phyloP scores from a whole-genome alignment of 2,888 invertebrate species.

The Steinernema scapterisci region DNA sequence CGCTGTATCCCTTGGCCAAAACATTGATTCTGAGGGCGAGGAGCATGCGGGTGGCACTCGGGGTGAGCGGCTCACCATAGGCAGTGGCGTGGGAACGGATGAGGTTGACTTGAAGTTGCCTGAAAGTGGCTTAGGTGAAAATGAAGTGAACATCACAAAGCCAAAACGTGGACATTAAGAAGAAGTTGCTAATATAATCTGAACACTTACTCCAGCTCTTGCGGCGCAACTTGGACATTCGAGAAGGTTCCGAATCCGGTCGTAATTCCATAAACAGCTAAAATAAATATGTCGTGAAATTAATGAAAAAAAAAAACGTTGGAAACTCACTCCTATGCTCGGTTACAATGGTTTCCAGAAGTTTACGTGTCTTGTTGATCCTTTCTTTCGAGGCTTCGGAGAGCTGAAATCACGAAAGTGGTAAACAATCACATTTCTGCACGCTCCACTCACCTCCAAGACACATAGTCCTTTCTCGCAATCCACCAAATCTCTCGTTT shows the following conservation, averaged over 20 bases:
- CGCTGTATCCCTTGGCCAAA: constrained; percentile 76
- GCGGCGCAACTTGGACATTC: constrained; percentile 72
- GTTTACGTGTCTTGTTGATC: constrained; percentile 71
- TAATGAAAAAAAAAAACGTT: neutral
- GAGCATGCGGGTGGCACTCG: constrained; percentile 74
- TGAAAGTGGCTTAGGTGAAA: no score
- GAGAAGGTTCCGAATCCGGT: constrained; percentile 78
- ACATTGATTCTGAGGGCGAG: constrained; percentile 76
- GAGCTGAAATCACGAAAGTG: constrained; percentile 70
- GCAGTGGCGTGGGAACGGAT: constrained; percentile 76
- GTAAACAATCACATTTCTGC: neutral
- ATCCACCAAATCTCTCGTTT: constrained; percentile 73
- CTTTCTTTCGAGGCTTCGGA: constrained; percentile 72
- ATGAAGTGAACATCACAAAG: no score
- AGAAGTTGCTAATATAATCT: no score
- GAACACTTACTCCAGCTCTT: constrained; percentile 73
- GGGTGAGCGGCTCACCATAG: constrained; percentile 74
- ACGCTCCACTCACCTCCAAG: constrained; percentile 70
- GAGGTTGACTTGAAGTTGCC: constrained; percentile 74
- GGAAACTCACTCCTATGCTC: constrained; percentile 72
- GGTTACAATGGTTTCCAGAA: constrained; percentile 73
- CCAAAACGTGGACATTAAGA: no score
- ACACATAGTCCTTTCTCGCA: constrained; percentile 73
- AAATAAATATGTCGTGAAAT: constrained; percentile 40
- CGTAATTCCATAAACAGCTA: constrained; percentile 75